phyloP scores from a whole-genome alignment of 2,888 invertebrate species.

The Lottia gigantea region DNA sequence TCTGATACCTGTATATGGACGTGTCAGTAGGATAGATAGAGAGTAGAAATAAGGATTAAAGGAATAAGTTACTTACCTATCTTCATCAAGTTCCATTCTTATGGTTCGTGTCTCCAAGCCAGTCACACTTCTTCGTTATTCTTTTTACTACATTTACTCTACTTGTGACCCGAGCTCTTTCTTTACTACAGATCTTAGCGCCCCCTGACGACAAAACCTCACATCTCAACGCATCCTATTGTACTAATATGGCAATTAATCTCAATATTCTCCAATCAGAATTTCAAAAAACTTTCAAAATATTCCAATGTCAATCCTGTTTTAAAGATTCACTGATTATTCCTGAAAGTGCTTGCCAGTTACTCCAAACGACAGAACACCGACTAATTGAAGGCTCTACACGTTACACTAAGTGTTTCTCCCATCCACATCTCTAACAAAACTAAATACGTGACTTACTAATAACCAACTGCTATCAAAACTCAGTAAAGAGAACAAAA shows the following conservation, averaged over 20 bases:
- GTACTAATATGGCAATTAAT: slow-evolving; percentile 1
- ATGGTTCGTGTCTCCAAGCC: slow-evolving; percentile 6
- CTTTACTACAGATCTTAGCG: slow-evolving; percentile 9
- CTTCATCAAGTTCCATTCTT: slow-evolving; percentile 4
- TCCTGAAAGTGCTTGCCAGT: no score
- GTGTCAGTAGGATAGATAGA: background rate
- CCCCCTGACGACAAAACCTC: slow-evolving; percentile 10
- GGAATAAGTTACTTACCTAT: background rate
- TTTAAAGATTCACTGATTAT: no score
- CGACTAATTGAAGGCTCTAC: no score
- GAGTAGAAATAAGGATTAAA: background rate
- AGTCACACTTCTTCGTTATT: slow-evolving; percentile 10
- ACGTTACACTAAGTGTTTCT: no score
- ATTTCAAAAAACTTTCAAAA: background rate
- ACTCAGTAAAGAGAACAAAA: slow-evolving; percentile 2
- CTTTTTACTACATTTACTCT: slow-evolving; percentile 10
- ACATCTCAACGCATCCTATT: slow-evolving; percentile 10
- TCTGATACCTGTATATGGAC: background rate
- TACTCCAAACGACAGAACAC: no score
- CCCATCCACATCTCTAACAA: no score
- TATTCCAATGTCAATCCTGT: no score
- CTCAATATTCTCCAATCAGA: background rate
- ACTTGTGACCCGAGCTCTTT: slow-evolving; percentile 1
- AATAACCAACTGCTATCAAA: background rate
- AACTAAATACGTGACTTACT: background rate